Evolutionary conservation across 1,140 invertebrate genomes (phyloP), one percentile per base, ranked within the genome.

Genomic region (Sycophila sp.): DNA sequence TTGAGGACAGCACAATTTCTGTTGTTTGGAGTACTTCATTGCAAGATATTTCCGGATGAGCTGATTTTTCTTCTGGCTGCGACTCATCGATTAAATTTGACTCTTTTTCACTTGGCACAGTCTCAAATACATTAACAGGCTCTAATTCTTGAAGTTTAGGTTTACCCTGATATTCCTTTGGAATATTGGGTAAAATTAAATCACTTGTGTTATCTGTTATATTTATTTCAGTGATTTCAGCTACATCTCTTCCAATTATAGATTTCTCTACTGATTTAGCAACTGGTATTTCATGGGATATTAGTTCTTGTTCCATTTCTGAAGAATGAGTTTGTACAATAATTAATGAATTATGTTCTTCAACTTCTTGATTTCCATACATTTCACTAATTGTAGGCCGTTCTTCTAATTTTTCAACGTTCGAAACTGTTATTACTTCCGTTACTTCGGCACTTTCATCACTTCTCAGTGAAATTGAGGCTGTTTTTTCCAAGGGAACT

Each of bases 201-300:
- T 81, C 76, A 56, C 76, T 77, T 28, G 80, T 65, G 64, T 58
- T 76, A 42, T 67, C 77, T 28, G 81, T 73, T 7, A 80, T 69
- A 30, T 78, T 66, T 2, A 82, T 69, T 72, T 85, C 76, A 13
- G 74, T 77, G 1, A 78, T 79, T 74, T 86, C 76, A 1, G 81
- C 80, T 38, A 78, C 71, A 70, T 86, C 83, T 62, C 74, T 75
- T 6, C 80, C 79, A 2, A 71, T 47, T 1, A 85, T 58, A 36
- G 73, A 78, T 0, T 77, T 65, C 22, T 78, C 60, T 2, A 82
- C 83, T 10, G 64, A 77, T 17, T 77, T 78, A 13, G 73, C 63
- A 47, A 66, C 77, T 1, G 81, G 81, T 55, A 65, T n/a, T 69
- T 77, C 67, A 7, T 40, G 32, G 26, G 22, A 51, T 6, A 59